phyloP scores from a whole-genome alignment of 2,888 invertebrate genomes.

The Parnassius orleans region DNA sequence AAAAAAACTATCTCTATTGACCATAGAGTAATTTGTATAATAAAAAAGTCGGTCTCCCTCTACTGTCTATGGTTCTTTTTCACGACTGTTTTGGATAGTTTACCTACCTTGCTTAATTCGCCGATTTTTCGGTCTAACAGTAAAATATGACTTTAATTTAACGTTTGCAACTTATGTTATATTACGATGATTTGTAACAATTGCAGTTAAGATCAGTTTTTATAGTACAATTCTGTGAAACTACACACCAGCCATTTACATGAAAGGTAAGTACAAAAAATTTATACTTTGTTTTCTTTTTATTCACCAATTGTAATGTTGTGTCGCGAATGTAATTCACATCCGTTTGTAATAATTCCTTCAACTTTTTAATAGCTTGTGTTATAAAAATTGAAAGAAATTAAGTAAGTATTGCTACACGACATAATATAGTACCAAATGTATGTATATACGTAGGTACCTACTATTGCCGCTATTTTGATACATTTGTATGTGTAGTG shows the following conservation, averaged over 20 bases:
- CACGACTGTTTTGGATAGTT: constrained; percentile 81
- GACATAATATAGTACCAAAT: constrained; percentile 43
- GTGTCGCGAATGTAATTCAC: constrained; percentile 34
- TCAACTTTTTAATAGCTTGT: constrained; percentile 34
- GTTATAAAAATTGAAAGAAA: constrained; percentile 40
- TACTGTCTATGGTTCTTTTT: constrained; percentile 75
- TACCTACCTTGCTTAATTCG: constrained; percentile 74
- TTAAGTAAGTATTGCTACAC: constrained; percentile 49
- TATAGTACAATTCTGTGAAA: constrained; percentile 48
- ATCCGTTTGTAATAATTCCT: constrained; percentile 12
- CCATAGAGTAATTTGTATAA: too few species aligned
- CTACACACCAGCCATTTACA: constrained; percentile 77
- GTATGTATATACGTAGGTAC: constrained; percentile 47
- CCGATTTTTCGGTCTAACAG: constrained; percentile 70
- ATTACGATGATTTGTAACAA: constrained; percentile 61
- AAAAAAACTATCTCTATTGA: too few species aligned
- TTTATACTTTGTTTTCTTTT: constrained; percentile 65
- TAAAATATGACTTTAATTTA: constrained; percentile 64
- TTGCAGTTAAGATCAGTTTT: constrained; percentile 49
- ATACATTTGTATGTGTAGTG: constrained; percentile 54
- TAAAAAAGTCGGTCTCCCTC: constrained; percentile 26
- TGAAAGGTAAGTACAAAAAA: constrained; percentile 80
- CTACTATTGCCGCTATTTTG: constrained; percentile 74
- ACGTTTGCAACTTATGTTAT: constrained; percentile 45
- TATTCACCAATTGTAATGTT: constrained; percentile 48